Percentiles rank a stretch among this genome's conserved stretches.
Evolutionary conservation across 37 sponge, comb jelly and placozoan species (phyloP).

Genomic region (Tethya wilhelma): DNA sequence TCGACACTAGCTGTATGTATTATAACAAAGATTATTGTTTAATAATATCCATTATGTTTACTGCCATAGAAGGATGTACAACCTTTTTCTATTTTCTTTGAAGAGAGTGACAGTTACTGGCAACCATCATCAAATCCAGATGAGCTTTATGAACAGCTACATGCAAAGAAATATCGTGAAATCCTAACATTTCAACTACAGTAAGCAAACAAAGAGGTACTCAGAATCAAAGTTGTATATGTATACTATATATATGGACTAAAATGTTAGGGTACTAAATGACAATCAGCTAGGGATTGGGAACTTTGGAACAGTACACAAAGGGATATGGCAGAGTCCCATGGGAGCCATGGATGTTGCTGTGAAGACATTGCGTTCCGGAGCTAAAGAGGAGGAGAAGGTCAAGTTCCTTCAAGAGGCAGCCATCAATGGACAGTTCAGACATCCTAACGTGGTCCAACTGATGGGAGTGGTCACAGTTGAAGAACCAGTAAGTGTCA

Average conservation of each 20-base stretch:
- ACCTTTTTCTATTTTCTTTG: conserved; percentile 22
- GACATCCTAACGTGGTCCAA: conserved; percentile 41
- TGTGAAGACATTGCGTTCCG: conserved; percentile 21
- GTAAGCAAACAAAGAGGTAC: conserved; percentile 10
- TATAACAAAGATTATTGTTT: no score
- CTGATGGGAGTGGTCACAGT: conserved; percentile 34
- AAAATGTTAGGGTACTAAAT: neutral
- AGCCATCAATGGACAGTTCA: conserved; percentile 49
- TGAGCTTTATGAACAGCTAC: conserved; percentile 49
- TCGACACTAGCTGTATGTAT: no score
- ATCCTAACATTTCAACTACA: conserved; percentile 26
- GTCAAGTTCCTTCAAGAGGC: conserved; percentile 51
- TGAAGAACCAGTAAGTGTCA: conserved; percentile 17
- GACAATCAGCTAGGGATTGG: conserved; percentile 14
- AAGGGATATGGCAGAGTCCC: conserved; percentile 26
- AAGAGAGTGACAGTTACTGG: conserved; percentile 45
- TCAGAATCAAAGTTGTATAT: neutral
- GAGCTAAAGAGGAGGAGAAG: conserved; percentile 18
- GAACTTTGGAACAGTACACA: conserved; percentile 23
- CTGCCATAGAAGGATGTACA: no score
- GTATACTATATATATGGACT: neutral
- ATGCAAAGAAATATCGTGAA: conserved; percentile 45
- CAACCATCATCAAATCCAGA: conserved; percentile 19
- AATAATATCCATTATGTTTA: no score
- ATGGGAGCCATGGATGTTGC: conserved; percentile 34